Conservation (phyloP, 1,140 invertebrate genomes). For the Calosoma granatense region DNA sequence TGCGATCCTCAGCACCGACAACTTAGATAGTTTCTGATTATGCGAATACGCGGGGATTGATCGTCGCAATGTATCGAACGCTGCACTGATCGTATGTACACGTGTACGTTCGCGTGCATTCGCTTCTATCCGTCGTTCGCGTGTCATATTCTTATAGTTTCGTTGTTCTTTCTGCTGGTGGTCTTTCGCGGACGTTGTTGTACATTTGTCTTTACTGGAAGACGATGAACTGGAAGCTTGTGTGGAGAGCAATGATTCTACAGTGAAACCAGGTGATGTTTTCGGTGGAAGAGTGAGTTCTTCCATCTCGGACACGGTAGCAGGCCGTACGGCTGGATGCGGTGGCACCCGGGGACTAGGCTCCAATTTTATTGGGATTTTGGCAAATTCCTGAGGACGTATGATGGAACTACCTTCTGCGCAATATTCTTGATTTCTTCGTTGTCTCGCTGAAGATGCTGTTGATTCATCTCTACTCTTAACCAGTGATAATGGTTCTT, state of each 20-base stretch:
- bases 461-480: slow-evolving; percentile 20
- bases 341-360: slow-evolving; percentile 42
- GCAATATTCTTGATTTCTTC: neutral
- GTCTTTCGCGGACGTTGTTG: slow-evolving; percentile 13
- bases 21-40: slow-evolving; percentile 85
- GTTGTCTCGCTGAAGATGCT: slow-evolving; percentile 1
- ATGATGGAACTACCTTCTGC: slow-evolving; percentile 6
- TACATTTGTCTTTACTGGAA: slow-evolving; percentile 13
- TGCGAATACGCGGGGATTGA: slow-evolving; percentile 84
- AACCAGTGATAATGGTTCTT: slow-evolving; percentile 40
- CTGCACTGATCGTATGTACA: slow-evolving; percentile 90
- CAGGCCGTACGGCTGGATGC: slow-evolving; percentile 36
- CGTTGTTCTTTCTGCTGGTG: slow-evolving; percentile 52
- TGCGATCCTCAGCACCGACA: slow-evolving; percentile 84
- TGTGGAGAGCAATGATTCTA: slow-evolving; percentile 17
- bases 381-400: slow-evolving; percentile 18
- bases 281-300: neutral
- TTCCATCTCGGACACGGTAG: slow-evolving; percentile 25
- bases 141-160: slow-evolving; percentile 92
- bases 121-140: slow-evolving; percentile 83
- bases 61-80: slow-evolving; percentile 77
- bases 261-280: neutral
- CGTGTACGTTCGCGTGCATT: slow-evolving; percentile 85
- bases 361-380: slow-evolving; percentile 19
- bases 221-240: neutral